Evolutionary conservation across 2,797 vertebrate genomes (phyloP).

Genomic region (Cyprinella venusta): DNA sequence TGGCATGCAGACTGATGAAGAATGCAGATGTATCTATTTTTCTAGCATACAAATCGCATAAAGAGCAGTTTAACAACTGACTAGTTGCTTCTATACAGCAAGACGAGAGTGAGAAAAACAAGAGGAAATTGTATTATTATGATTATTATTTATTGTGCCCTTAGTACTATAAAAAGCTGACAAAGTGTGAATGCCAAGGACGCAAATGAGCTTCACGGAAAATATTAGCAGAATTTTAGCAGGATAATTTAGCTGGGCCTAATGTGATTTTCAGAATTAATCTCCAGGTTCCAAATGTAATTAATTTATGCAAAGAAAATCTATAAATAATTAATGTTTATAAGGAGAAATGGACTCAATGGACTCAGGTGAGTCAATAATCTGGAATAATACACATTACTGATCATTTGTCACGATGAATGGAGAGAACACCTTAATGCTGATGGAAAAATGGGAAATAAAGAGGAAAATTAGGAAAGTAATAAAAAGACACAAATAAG

Average conservation of each 20-base stretch:
- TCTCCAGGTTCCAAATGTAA: not conserved
- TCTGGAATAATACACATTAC: not conserved
- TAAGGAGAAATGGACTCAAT: not conserved
- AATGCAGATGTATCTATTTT: slow-evolving; percentile 7
- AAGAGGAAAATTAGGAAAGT: not conserved
- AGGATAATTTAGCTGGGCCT: not conserved
- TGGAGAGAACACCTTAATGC: not conserved
- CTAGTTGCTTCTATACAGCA: not conserved
- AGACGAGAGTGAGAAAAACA: not conserved
- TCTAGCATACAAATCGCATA: not conserved
- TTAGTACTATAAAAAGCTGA: not conserved
- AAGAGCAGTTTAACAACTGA: not conserved
- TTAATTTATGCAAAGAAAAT: not conserved
- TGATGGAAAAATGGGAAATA: not conserved
- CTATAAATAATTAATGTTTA: not conserved
- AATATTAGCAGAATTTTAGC: not conserved
- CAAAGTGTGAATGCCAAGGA: not conserved
- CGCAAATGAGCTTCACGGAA: not conserved
- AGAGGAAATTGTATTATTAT: not conserved
- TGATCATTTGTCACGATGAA: not conserved
- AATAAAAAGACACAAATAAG: not conserved
- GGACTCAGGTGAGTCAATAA: not conserved
- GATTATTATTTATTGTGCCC: not conserved
- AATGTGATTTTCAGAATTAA: slow-evolving; percentile 22
- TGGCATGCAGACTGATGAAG: slow-evolving; percentile 5